Base-by-base conservation (phyloP, 2,888 invertebrate species). In the Erebia aethiops region DNA sequence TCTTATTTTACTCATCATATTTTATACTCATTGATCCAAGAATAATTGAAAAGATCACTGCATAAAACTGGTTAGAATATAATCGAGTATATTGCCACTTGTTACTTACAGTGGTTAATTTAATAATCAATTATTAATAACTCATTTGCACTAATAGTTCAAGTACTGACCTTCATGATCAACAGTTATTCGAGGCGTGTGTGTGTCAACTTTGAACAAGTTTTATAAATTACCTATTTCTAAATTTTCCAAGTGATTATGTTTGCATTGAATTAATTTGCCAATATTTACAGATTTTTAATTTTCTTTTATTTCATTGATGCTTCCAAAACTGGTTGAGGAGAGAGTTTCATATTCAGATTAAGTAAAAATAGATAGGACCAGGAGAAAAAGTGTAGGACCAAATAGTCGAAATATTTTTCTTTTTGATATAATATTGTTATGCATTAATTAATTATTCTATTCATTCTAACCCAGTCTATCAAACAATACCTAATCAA, bases 171-270 rank as follows among this genome's bases (percentile, higher is more conserved):
- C 46, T 62, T 62, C 49, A 43, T 46, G 46, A 62, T 62, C 61
- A 46, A 62, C 61, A 46, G 61, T 62, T 62, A 62, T 62, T 49
- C 21, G 18, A 18, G 61, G 43, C 61, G 41, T 18, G 56, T 13
- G n/a, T 18, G 61, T 61, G 43, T 61, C 41, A 11, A 60, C 43
- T 60, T 43, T 18, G 61, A 60, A 43, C 46, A 18, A 51, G 18
- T 68, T 49, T 13, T 18, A 49, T 62, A 14, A 49, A 62, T 61
- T 61, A 41, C 43, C 10, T 46, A 18, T 61, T 61, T 18, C 58
- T 41, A 58, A n/a, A 21, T 57, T 57, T 8, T 35, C 43, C n/a
- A 60, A 52, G 16, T 43, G 10, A 2, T 60, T 41, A 41, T n/a
- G 14, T 43, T 60, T 16, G 41, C 41, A 14, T 41, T 58, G 10